Conservation (phyloP, 2,888 invertebrate species). For the Meiosimyza platycephala region DNA sequence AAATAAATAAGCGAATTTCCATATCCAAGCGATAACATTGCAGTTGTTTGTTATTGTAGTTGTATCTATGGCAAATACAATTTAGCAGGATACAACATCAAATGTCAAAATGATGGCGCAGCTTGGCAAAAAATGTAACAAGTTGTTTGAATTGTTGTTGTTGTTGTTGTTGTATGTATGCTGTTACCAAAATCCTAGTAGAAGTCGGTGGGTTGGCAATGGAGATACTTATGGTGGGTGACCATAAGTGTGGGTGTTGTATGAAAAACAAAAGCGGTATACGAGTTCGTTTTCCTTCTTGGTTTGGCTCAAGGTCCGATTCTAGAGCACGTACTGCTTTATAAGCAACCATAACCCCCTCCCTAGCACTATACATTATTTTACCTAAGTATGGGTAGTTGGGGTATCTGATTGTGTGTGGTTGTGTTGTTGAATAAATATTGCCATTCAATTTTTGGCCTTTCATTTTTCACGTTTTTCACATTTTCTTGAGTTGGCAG, state of each 20-base stretch:
- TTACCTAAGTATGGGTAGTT: not conserved
- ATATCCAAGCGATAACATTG: constrained; percentile 49
- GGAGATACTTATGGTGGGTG: not conserved
- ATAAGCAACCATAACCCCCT: no score
- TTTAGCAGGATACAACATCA: not conserved
- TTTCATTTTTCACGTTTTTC: no score
- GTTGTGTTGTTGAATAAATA: not conserved
- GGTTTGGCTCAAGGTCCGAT: not conserved
- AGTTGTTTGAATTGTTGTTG: constrained; percentile 49
- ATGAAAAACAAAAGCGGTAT: not conserved
- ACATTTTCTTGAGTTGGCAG: not conserved
- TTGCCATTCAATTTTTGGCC: no score
- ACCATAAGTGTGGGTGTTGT: not conserved
- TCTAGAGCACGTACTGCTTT: constrained; percentile 5
- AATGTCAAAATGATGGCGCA: constrained; percentile 12
- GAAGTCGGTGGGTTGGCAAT: not conserved
- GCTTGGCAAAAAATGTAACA: constrained; percentile 42
- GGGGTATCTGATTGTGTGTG: not conserved
- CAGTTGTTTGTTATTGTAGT: not conserved
- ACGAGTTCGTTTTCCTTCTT: not conserved
- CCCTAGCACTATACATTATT: no score
- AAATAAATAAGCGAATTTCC: not conserved
- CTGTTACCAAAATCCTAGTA: not conserved
- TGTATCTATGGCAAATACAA: not conserved
- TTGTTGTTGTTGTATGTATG: not conserved